Conservation (phyloP, 2,113 vertebrate species). For the Copsychus sechellarum region DNA sequence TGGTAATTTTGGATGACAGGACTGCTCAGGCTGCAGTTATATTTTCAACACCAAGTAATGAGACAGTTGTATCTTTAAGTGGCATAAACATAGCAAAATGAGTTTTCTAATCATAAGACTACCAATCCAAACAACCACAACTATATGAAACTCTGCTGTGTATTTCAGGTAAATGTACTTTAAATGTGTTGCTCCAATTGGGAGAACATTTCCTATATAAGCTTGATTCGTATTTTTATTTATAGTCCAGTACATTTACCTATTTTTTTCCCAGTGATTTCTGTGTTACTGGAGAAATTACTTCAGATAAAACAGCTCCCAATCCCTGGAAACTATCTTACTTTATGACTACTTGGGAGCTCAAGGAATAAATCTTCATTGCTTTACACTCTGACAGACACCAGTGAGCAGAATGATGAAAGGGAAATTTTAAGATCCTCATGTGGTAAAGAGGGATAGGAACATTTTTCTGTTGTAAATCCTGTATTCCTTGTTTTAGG, state of each 20-base stretch:
- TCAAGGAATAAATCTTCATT: conserved; percentile 24
- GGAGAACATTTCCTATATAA: background rate
- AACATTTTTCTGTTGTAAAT: background rate
- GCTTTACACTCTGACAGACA: background rate
- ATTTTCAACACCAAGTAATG: background rate
- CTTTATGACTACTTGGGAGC: conserved; percentile 1
- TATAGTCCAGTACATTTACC: conserved; percentile 71
- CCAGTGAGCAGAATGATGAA: background rate
- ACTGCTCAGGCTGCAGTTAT: background rate
- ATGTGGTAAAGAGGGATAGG: background rate
- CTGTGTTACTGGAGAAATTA: conserved; percentile 84
- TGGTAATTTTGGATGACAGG: background rate
- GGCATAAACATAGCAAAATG: background rate
- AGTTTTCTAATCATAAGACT: background rate
- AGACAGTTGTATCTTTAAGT: background rate
- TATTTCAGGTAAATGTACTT: background rate
- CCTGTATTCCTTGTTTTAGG: background rate
- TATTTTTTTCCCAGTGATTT: conserved; percentile 85
- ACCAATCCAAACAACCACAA: background rate
- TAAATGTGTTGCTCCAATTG: background rate
- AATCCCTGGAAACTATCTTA: background rate
- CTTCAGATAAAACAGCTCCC: background rate
- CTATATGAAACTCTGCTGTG: background rate
- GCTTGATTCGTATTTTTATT: conserved; percentile 1
- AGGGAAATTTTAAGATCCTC: background rate